Evolutionary conservation across 2,113 vertebrate species (phyloP).

Genomic region (Stigmatopora argus): DNA sequence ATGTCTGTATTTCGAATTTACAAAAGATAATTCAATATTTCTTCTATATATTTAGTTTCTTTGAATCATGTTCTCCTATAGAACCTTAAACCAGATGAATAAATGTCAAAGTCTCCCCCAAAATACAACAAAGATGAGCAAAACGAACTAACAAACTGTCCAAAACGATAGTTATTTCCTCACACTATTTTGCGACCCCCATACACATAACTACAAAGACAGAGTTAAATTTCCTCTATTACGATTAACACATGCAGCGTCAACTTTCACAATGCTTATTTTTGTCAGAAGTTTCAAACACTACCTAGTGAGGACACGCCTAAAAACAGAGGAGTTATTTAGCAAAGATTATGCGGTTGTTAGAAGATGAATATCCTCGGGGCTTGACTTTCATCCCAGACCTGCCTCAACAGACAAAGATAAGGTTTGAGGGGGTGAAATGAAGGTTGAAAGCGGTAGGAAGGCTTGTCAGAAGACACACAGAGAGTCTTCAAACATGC

Average conservation of each 20-base stretch:
- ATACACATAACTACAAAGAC: not conserved
- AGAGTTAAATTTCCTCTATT: not conserved
- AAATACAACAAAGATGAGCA: not conserved
- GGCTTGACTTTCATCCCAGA: conserved; percentile 82
- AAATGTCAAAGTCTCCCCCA: too few species aligned
- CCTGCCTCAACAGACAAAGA: conserved; percentile 81
- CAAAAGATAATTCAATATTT: not conserved
- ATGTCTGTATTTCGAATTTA: too few species aligned
- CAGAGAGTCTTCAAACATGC: conserved; percentile 47
- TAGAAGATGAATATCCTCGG: conserved; percentile 80
- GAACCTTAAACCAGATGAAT: not conserved
- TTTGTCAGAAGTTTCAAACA: not conserved
- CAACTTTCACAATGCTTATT: not conserved
- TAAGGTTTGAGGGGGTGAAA: conserved; percentile 31
- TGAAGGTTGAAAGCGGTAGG: conserved; percentile 42
- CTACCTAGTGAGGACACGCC: conserved; percentile 68
- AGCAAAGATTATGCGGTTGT: conserved; percentile 80
- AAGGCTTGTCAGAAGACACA: conserved; percentile 48
- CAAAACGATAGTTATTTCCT: not conserved
- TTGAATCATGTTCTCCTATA: not conserved
- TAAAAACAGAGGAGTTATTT: conserved; percentile 79
- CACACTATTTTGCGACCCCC: not conserved
- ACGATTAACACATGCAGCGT: not conserved
- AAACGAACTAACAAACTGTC: not conserved
- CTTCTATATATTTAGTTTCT: not conserved